Conservation (phyloP, 2,113 vertebrate genomes). For the Phalacrocorax brasilianus region DNA sequence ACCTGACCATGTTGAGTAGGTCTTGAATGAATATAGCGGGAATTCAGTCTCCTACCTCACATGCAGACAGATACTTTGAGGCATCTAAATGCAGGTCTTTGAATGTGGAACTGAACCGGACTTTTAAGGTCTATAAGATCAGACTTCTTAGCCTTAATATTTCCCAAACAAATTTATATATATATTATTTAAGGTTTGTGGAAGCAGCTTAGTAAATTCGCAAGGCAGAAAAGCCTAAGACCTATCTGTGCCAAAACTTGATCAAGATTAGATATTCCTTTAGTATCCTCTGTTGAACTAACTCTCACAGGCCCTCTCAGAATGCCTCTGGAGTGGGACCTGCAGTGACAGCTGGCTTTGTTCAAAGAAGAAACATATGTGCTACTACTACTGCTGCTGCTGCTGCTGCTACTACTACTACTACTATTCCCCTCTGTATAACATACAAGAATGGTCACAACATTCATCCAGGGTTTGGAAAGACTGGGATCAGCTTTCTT, state of each 20-base stretch:
- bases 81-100: neutral
- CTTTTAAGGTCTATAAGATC: neutral
- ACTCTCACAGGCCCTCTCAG: neutral
- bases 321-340: neutral
- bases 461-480: neutral
- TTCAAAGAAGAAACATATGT: neutral
- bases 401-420: neutral
- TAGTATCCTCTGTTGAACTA: neutral
- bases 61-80: neutral
- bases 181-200: neutral
- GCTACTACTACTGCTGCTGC: neutral
- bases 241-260: neutral
- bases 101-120: neutral
- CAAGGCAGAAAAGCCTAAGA: neutral
- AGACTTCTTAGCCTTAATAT: neutral
- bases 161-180: neutral
- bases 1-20: neutral
- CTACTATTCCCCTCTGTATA: neutral
- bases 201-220: neutral
- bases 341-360: neutral
- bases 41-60: neutral
- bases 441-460: neutral
- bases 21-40: neutral
- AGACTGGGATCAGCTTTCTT: neutral
- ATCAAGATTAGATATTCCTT: neutral